These are phyloP conservation scores for Ecliptopera silaceata DNA, from an alignment of 2,888 invertebrate genomes.

Conservation along the genomic window DNA sequence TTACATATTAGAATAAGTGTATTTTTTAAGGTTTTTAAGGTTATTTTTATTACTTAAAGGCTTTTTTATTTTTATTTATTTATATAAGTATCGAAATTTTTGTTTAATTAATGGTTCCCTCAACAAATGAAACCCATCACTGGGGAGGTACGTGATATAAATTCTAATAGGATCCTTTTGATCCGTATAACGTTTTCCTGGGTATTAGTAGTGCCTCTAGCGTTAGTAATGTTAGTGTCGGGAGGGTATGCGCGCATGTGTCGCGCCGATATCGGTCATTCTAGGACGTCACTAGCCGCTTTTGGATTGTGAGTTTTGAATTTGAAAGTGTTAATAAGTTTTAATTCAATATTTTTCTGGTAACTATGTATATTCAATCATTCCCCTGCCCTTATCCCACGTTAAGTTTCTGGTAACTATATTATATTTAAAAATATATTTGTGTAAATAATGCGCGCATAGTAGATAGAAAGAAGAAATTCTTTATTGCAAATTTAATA, in stretches of 20 bases:
- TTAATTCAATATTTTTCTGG: neutral
- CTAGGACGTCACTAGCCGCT: neutral
- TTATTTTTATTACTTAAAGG: no score
- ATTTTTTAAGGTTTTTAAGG: no score
- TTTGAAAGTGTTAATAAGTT: conserved; percentile 3
- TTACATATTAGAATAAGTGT: no score
- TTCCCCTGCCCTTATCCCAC: no score
- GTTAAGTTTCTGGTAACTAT: no score
- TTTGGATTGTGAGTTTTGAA: neutral
- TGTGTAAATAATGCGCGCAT: no score
- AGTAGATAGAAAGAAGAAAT: no score
- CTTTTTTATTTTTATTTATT: no score
- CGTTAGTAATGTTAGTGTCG: conserved; percentile 68
- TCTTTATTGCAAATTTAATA: no score
- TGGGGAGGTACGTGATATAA: conserved; percentile 47
- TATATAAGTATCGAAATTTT: neutral
- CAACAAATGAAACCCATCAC: conserved; percentile 2
- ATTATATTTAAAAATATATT: no score
- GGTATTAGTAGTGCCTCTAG: conserved; percentile 48
- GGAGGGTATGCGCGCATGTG: conserved; percentile 58
- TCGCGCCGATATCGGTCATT: conserved; percentile 39
- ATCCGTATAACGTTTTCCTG: conserved; percentile 56
- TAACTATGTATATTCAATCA: no score
- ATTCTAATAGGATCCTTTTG: conserved; percentile 61
- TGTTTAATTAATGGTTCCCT: conserved; percentile 5